Evolutionary conservation across 2,113 vertebrate species (phyloP), one percentile per base, ranked within the genome.

Genomic region (Zapus hudsonius): DNA sequence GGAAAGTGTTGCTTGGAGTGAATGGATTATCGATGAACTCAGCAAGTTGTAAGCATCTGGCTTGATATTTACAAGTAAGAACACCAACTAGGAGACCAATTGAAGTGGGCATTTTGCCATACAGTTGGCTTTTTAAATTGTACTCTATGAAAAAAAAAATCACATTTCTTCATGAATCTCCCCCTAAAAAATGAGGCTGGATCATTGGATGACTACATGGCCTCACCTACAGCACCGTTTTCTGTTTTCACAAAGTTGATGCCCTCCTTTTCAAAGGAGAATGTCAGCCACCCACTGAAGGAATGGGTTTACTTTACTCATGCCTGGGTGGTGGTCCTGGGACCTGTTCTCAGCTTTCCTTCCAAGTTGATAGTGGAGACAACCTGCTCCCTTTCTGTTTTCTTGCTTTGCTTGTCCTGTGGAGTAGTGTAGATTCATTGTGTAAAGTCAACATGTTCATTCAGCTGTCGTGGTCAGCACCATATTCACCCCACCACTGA

Each of bases 111-210:
- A 47, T 63, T 44, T 27, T 47, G 0, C 38, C 55, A 20, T 78
- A 82, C 29, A 83, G n/a, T 44, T 69, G 81, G 55, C 27, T 64
- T 92, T 87, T 93, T 23, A 93, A 42, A 33, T 25, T 96, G 59
- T 70, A 69, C n/a, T 87, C 12, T 47, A 47, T 47, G 47, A 47
- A 47, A 47, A 47, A 47, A 47, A 47, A 93, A 78, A 40, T 59
- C 59, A 66, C 2, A 33, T 91, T 93, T 87, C n/a, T 69, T 64
- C 76, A 67, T 31, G 1, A 38, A 44, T 81, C 44, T 66, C 12
- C 15, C 36, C 23, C 69, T 75, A 23, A 57, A n/a, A 84, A 87
- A 81, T 22, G 29, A 95, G 25, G 29, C 23, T 44, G 86, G 63
- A 52, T 12, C 76, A 4, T 36, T 61, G 38, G 74, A 75, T 66